Base-by-base conservation (phyloP, 1,140 invertebrate species). In the Gryon sp. region DNA sequence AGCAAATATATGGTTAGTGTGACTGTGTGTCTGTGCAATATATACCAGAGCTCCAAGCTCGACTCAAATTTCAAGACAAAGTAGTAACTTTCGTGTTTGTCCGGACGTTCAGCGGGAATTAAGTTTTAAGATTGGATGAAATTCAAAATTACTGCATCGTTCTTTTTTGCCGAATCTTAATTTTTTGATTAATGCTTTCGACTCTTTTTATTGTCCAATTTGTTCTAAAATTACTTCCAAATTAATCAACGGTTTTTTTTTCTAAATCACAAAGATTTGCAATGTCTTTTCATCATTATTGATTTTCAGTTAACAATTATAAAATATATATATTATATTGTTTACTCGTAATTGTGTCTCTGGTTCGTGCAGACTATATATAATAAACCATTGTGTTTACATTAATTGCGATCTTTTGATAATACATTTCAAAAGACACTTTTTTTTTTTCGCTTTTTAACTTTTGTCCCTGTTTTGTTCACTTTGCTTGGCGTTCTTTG, bases 51-150 rank as follows among this genome's bases (percentile, higher is more conserved):
- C 16, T 18, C 24, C 18, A 36, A 16, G 16, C 46, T 36, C 30
- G 18, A 36, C 18, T 52, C 30, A 52, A 34, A 36, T 36, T 52
- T 22, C 46, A 7, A 36, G 19, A 52, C 30, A 52, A 52, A 52
- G 18, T 52, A 34, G 46, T 52, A 52, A 52, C 46, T 52, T 52
- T 36, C 34, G 46, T 52, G 30, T 52, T 52, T 52, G 46, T 52
- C 46, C 46, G 36, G 46, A 34, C 46, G 46, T 36, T 36, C 18
- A 52, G 46, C 11, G 19, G 4, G 18, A 52, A 52, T 36, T 36
- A 52, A 36, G 30, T 52, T 52, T 22, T 15, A 7, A 12, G 36
- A 50, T 1, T 32, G 18, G 4, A 52, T 14, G 19, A 52, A 34
- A 18, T 36, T 36, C 9, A 0, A 22, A 36, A 14, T 52, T 2